Evolutionary conservation across 2,888 invertebrate genomes (phyloP).

Genomic region (Leptopilina myrica): DNA sequence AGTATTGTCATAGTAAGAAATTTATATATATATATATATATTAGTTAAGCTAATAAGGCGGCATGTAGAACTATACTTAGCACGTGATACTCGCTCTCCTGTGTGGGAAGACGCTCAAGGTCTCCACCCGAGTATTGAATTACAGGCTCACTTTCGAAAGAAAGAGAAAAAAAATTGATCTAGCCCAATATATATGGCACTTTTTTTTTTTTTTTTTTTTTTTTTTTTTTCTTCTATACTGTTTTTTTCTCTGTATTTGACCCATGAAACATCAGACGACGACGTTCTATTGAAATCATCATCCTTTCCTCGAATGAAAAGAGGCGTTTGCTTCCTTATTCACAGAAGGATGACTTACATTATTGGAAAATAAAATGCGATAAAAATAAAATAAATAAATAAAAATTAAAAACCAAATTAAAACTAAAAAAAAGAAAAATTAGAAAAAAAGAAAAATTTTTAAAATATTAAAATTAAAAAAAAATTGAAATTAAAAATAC

Average conservation of each 20-base stretch:
- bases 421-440: no score
- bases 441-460: no score
- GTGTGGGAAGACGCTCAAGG: conserved; percentile 70
- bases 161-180: conserved; percentile 37
- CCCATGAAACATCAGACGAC: background rate
- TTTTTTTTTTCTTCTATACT: background rate
- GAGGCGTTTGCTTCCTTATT: background rate
- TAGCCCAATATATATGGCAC: conserved; percentile 2
- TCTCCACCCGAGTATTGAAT: conserved; percentile 61
- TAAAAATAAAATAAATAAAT: no score
- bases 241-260: background rate
- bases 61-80: conserved; percentile 61
- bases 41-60: conserved; percentile 60
- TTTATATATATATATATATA: no score
- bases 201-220: background rate
- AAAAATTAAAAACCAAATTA: no score
- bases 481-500: no score
- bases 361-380: background rate
- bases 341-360: conserved; percentile 18
- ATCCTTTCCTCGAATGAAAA: conserved; percentile 1
- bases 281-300: background rate
- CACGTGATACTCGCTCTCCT: conserved; percentile 58
- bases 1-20: conserved; percentile 19
- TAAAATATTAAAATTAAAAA: no score
- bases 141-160: conserved; percentile 56